Conservation (phyloP, 1,140 invertebrate species). For the Battus philenor region DNA sequence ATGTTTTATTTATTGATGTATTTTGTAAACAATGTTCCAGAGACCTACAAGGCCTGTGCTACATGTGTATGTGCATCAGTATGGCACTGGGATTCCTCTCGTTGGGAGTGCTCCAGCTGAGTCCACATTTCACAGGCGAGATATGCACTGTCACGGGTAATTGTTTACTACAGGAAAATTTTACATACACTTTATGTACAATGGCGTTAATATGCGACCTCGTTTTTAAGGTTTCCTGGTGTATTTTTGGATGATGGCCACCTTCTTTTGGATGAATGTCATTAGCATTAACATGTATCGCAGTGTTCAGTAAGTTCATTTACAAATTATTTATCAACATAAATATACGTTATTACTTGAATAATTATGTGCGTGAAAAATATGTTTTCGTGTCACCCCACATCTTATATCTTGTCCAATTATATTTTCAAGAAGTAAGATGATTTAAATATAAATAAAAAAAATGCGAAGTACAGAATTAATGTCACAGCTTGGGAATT, state of each 20-base stretch:
- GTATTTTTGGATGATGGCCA: conserved; percentile 79
- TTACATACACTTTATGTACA: too few species aligned
- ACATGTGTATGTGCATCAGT: conserved; percentile 75
- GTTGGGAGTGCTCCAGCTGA: conserved; percentile 75
- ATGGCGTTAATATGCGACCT: background rate
- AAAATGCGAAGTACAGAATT: too few species aligned
- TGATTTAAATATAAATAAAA: too few species aligned
- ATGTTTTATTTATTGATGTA: too few species aligned
- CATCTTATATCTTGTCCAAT: too few species aligned
- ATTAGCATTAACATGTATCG: conserved; percentile 81
- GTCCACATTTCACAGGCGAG: conserved; percentile 32
- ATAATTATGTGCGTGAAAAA: too few species aligned
- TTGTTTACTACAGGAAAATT: conserved; percentile 1
- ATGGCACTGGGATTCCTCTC: conserved; percentile 77
- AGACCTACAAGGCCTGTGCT: conserved; percentile 76
- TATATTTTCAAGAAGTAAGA: too few species aligned
- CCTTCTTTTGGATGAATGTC: conserved; percentile 82
- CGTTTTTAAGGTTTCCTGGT: conserved; percentile 75
- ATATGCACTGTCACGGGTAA: conserved; percentile 74
- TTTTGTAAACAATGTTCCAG: conserved; percentile 42
- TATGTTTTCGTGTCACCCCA: too few species aligned
- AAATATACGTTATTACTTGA: too few species aligned
- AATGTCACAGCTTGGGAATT: too few species aligned
- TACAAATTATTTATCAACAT: too few species aligned
- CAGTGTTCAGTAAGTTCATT: conserved; percentile 76